phyloP scores from a whole-genome alignment of 2,797 vertebrate genomes.

The Oreochromis grahami region DNA sequence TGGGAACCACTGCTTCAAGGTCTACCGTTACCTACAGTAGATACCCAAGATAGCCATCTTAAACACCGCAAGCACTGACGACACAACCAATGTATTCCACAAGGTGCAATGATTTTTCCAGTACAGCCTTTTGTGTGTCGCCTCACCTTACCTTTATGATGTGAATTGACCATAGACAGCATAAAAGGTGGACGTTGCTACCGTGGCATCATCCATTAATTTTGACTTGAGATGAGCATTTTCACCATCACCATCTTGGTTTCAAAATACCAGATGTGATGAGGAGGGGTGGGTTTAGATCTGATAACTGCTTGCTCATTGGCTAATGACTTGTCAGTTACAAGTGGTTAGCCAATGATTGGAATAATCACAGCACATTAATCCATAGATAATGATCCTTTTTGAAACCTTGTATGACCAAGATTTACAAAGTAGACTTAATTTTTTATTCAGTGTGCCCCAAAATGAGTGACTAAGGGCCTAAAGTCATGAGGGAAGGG shows the following conservation, averaged over 20 bases:
- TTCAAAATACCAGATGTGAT: not conserved
- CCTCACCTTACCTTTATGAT: conserved; percentile 18
- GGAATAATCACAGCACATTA: not conserved
- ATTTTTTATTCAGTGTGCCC: not conserved
- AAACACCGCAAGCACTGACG: conserved; percentile 34
- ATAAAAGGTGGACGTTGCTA: not conserved
- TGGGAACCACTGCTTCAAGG: conserved; percentile 98
- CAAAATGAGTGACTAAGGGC: not conserved
- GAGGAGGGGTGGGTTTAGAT: not conserved
- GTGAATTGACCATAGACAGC: not conserved
- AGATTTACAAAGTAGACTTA: not conserved
- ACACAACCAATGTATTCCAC: conserved; percentile 62
- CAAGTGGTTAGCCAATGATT: not conserved
- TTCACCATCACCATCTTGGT: too few species aligned
- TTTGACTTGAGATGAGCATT: too few species aligned
- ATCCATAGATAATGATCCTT: not conserved
- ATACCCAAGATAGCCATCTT: not conserved
- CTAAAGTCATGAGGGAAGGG: not conserved
- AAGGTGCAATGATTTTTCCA: conserved; percentile 55
- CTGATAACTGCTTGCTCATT: not conserved
- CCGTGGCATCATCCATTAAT: not conserved
- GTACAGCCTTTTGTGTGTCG: conserved; percentile 54
- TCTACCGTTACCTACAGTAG: conserved; percentile 97
- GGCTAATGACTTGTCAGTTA: not conserved
- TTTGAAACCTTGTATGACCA: not conserved